Conservation (phyloP, 2,888 invertebrate genomes). For the Eristalinus sepulchralis region DNA sequence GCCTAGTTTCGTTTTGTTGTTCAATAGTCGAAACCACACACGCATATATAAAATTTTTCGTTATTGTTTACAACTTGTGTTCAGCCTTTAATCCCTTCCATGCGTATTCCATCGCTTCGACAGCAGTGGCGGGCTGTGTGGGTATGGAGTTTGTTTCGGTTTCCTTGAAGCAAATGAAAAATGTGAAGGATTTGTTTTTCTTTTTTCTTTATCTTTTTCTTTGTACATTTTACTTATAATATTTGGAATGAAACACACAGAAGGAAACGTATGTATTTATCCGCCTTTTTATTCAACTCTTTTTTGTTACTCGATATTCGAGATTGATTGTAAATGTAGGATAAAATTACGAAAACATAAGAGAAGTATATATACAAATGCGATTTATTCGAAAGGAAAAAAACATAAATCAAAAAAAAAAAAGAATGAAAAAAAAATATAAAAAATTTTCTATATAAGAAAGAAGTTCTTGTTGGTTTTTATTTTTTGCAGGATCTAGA, state of each 20-base stretch:
- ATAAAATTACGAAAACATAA: conserved; percentile 67
- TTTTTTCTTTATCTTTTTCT: not conserved
- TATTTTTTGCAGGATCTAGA: not conserved
- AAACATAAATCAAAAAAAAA: conserved; percentile 30
- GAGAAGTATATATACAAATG: conserved; percentile 74
- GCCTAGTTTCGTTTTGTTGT: conserved; percentile 57
- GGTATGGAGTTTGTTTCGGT: conserved; percentile 39
- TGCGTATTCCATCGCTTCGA: conserved; percentile 2
- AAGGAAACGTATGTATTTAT: conserved; percentile 46
- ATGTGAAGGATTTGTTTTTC: not conserved
- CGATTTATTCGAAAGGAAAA: conserved; percentile 74
- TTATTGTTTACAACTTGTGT: conserved; percentile 9
- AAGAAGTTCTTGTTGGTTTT: conserved; percentile 25
- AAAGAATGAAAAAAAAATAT: conserved; percentile 34
- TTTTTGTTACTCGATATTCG: conserved; percentile 73
- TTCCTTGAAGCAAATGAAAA: conserved; percentile 26
- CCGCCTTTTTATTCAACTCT: conserved; percentile 46
- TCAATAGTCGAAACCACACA: conserved; percentile 46
- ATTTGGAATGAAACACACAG: conserved; percentile 1
- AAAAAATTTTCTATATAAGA: conserved; percentile 67
- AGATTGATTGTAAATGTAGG: conserved; percentile 72
- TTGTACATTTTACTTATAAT: conserved; percentile 33
- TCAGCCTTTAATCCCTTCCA: not conserved
- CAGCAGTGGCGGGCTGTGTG: conserved; percentile 56
- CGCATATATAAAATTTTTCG: conserved; percentile 42